Base-by-base conservation (phyloP, 2,888 invertebrate species). In the Zeuzera pyrina region DNA sequence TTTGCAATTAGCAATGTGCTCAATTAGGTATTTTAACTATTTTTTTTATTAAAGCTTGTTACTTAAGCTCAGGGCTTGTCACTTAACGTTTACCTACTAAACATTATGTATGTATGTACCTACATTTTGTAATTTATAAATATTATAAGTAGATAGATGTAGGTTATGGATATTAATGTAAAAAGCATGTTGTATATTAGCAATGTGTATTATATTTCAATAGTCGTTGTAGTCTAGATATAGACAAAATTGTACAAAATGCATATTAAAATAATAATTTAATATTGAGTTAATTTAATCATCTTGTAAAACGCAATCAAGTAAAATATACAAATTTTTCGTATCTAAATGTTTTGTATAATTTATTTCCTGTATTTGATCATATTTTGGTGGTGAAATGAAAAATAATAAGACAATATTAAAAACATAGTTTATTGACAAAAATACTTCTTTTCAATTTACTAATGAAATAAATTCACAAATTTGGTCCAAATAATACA, bases 181-280 rank as follows among this genome's bases (percentile, higher is more conserved):
- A 77, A 81, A 79, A 79, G 56, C 70, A 71, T 76, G 67, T 66
- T 81, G 76, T 79, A 79, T 57, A 73, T 65, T 77, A 77, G 76
- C 59, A 57, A 65, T 70, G 68, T 79, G 76, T 79, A 76, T 69
- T 71, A 79, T 81, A 79, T 67, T n/a, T 74, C 64, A 48, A 53
- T 77, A 76, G 70, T 60, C 55, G 68, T 76, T 54, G 65, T 77
- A 76, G 74, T 42, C 61, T 81, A 81, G 78, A 73, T 61, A 69
- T 83, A 83, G 81, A 69, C 62, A 62, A 74, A 81, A 81, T 77
- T 83, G 81, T 83, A 83, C 81, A 83, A 78, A n/a, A 79, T 67
- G 74, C 78, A 74, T 79, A 73, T 74, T 38, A 68, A 69, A 60
- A 58, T 66, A 70, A 66, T 74, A 77, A 76, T 70, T 78, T 73